Base-by-base conservation (phyloP, 1,140 invertebrate genomes). In the Polyergus mexicanus region DNA sequence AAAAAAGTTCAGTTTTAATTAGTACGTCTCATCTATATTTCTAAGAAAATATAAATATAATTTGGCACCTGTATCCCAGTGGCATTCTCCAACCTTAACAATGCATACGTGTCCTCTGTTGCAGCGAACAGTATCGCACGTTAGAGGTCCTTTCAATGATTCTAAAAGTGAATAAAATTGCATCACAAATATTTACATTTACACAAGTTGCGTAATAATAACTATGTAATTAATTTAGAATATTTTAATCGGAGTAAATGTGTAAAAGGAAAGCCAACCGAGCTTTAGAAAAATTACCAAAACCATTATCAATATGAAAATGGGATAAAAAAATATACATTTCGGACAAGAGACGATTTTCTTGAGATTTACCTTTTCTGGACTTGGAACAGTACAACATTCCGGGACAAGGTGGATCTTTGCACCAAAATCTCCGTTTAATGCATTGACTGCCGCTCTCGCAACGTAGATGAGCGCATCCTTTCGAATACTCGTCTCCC, bases 341-440 rank as follows among this genome's bases (percentile, higher is more conserved):
- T 16, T 8, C 4, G 3, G 58, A 56, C n/a, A 13, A 54, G 54
- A 32, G 0, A 58, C 8, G n/a, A 68, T 13, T 71, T 0, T 22
- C 8, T 19, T 28, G n/a, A 58, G 7, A 72, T 62, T 84, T 28
- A 94, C 93, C 93, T 90, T 62, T 91, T 68, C 68, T 71, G 0
- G 92, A 90, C 76, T 84, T 92, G 2, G 92, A 86, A 51, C 93
- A 94, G 13, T 92, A 94, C 0, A 90, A 60, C 93, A 94, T 94
- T 19, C 51, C 87, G 0, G 93, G 92, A 85, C 93, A 94, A 0
- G 92, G 89, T 56, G 89, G 83, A 58, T 87, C 16, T 60, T 87
- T 88, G 62, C 93, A 94, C 86, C 91, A 92, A 72, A 93, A 94
- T 38, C 89, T 92, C 54, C 93, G 87, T 28, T 78, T 88, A 0